Conservation (phyloP, 2,797 vertebrate species). For the Hippoglossus hippoglossus region DNA sequence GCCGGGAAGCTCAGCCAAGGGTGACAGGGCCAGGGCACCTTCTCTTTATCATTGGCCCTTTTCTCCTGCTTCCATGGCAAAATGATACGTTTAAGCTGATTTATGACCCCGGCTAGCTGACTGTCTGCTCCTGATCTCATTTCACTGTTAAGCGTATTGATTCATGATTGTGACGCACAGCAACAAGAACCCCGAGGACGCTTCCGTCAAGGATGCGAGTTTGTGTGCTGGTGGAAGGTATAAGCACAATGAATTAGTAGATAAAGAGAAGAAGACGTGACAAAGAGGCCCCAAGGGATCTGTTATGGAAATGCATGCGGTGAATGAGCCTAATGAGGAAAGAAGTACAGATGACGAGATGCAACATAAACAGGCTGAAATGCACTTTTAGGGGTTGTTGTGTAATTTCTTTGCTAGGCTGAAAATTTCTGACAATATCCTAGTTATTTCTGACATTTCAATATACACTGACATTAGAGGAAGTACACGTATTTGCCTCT, state of each 20-base stretch:
- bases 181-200: constrained; percentile 36
- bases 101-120: constrained; percentile 48
- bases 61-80: constrained; percentile 45
- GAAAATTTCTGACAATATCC: constrained; percentile 15
- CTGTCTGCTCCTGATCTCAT: constrained; percentile 56
- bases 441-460: too few species aligned
- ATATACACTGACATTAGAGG: too few species aligned
- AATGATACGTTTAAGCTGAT: constrained; percentile 59
- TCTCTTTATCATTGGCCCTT: constrained; percentile 49
- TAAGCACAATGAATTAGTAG: constrained; percentile 47
- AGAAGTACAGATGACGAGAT: constrained; percentile 33
- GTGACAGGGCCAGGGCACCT: constrained; percentile 46
- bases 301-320: constrained; percentile 54
- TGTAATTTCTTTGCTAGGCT: constrained; percentile 14
- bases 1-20: constrained; percentile 43
- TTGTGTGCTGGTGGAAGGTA: constrained; percentile 25
- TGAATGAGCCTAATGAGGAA: constrained; percentile 54
- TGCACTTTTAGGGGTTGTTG: too few species aligned
- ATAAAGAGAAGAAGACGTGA: constrained; percentile 47
- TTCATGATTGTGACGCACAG: constrained; percentile 40
- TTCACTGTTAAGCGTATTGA: constrained; percentile 65
- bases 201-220: constrained; percentile 31
- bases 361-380: constrained; percentile 9
- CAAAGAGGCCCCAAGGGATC: constrained; percentile 44
- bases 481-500: too few species aligned